Evolutionary conservation across 1,140 invertebrate species (phyloP).

Genomic region (Macrobrachium rosenbergii): DNA sequence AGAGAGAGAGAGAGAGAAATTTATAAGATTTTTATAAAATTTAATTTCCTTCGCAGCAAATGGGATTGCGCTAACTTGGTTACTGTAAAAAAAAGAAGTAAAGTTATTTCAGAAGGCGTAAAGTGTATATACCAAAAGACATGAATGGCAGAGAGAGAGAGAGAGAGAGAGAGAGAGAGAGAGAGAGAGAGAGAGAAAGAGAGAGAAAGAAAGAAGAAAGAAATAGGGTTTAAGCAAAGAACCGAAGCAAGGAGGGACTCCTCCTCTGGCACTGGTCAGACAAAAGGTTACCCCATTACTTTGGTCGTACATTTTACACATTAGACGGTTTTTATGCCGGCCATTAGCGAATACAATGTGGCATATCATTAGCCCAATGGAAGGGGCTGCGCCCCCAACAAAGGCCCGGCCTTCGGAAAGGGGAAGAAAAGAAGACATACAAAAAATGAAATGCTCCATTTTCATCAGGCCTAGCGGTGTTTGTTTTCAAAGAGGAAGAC

Average conservation of each 20-base stretch:
- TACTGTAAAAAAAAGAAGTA: too few species aligned
- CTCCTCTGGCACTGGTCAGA: neutral
- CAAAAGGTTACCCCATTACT: constrained; percentile 14
- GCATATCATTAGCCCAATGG: constrained; percentile 27
- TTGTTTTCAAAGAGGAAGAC: too few species aligned
- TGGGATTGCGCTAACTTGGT: too few species aligned
- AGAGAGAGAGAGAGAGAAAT: constrained; percentile 4
- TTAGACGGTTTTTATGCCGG: constrained; percentile 17
- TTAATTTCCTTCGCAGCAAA: too few species aligned
- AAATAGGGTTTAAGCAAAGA: neutral
- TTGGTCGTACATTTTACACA: constrained; percentile 25
- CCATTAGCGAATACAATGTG: constrained; percentile 25
- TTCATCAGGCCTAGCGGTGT: too few species aligned
- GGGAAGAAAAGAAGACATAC: too few species aligned
- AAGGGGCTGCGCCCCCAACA: neutral
- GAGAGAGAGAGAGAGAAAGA: neutral
- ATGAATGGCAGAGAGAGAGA: neutral
- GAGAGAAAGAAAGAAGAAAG: constrained; percentile 4
- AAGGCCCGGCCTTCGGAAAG: too few species aligned
- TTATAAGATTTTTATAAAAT: too few species aligned
- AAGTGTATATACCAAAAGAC: neutral
- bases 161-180: constrained; percentile 1
- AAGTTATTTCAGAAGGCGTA: too few species aligned
- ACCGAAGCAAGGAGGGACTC: too few species aligned
- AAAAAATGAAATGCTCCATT: too few species aligned